phyloP scores from a whole-genome alignment of 1,140 invertebrate genomes.

The Lutraria rhynchaena region DNA sequence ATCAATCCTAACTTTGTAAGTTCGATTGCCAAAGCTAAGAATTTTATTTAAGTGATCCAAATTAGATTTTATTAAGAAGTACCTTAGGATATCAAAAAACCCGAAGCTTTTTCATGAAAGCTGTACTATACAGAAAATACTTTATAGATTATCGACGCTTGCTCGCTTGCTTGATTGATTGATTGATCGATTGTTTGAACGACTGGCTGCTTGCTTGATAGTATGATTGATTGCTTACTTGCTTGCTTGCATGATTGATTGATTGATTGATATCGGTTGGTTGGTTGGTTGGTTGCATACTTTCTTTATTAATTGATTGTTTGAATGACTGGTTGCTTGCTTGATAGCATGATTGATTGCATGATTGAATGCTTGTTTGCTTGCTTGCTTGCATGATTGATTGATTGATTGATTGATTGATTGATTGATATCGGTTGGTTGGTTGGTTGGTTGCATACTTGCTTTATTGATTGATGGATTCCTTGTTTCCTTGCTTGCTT shows the following conservation, averaged over 20 bases:
- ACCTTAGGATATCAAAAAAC: no score
- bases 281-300: neutral
- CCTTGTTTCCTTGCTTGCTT: neutral
- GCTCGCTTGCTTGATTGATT: neutral
- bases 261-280: no score
- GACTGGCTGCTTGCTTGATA: neutral
- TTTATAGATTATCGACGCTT: no score
- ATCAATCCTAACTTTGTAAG: no score
- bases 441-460: neutral
- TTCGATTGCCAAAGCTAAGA: no score
- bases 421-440: neutral
- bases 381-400: neutral
- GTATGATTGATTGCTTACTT: neutral
- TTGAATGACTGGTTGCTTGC: neutral
- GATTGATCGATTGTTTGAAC: neutral
- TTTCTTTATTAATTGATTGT: neutral
- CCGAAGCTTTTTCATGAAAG: no score
- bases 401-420: neutral
- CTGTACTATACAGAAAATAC: no score
- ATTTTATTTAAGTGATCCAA: no score
- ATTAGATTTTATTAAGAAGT: no score
- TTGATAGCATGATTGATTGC: neutral
- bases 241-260: neutral
- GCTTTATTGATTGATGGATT: neutral
- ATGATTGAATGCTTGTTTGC: neutral